Percentiles rank a stretch among this genome's conserved stretches.
phyloP scores from a whole-genome alignment of 2,113 vertebrate genomes.

The Clinocottus analis region DNA sequence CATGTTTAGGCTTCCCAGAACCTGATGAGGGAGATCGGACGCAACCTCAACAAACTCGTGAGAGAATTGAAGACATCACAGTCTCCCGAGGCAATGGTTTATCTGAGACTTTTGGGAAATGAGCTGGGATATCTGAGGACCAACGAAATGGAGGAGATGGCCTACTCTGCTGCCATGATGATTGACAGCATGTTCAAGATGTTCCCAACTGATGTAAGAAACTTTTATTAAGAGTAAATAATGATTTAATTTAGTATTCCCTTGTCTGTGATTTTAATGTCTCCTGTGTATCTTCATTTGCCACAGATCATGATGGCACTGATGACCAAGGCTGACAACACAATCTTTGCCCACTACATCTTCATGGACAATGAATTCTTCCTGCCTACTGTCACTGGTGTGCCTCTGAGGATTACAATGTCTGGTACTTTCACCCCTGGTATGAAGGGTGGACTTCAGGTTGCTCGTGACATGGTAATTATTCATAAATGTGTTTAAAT shows the following conservation, averaged over 20 bases:
- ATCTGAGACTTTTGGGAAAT: conserved; percentile 89
- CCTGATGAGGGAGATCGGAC: conserved; percentile 84
- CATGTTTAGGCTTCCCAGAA: conserved; percentile 78
- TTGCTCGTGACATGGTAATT: conserved; percentile 84
- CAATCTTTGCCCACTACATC: conserved; percentile 93
- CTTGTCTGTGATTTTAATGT: not conserved
- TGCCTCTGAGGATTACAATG: conserved; percentile 90
- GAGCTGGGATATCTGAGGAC: conserved; percentile 92
- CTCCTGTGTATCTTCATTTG: not conserved
- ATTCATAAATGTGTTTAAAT: not conserved
- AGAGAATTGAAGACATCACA: conserved; percentile 82
- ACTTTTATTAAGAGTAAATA: not conserved
- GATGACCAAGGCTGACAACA: conserved; percentile 82
- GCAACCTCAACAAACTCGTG: conserved; percentile 87
- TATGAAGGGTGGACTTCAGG: conserved; percentile 84
- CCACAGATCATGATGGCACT: conserved; percentile 79
- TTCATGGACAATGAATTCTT: conserved; percentile 97
- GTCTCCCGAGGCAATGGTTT: conserved; percentile 90
- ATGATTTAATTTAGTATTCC: not conserved
- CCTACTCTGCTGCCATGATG: conserved; percentile 73
- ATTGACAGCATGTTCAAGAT: conserved; percentile 76
- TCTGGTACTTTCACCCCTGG: conserved; percentile 90
- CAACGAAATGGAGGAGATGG: conserved; percentile 84
- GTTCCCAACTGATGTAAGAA: conserved; percentile 79
- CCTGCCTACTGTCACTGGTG: conserved; percentile 90